Percentiles rank a stretch among this genome's conserved stretches.
These are phyloP conservation scores for Leuciscus idus DNA, from an alignment of 2,113 vertebrate genomes.

Conservation along the genomic window DNA sequence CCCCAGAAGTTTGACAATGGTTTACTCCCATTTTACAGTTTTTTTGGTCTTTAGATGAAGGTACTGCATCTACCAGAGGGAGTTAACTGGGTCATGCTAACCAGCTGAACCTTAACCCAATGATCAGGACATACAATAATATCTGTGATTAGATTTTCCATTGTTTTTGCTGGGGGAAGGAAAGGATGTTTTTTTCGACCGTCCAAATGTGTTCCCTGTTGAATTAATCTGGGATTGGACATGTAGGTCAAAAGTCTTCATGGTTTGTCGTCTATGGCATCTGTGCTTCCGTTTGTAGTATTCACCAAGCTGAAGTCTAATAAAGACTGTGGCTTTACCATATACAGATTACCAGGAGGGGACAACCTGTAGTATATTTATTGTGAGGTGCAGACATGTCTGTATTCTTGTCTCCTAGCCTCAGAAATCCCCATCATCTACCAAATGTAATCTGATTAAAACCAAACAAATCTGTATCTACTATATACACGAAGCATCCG, in stretches of 20 bases:
- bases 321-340: slow-evolving; percentile 5
- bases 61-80: too few species aligned
- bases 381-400: neutral
- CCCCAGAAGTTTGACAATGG: neutral
- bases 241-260: slow-evolving; percentile 24
- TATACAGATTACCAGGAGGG: neutral
- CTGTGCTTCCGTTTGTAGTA: neutral
- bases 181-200: neutral
- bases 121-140: slow-evolving; percentile 22
- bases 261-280: neutral
- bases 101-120: neutral
- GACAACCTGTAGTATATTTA: neutral
- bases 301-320: neutral
- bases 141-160: slow-evolving; percentile 30
- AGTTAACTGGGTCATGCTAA: neutral
- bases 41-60: too few species aligned
- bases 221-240: slow-evolving; percentile 22
- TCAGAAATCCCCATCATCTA: slow-evolving; percentile 35
- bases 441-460: slow-evolving; percentile 37
- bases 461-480: slow-evolving; percentile 35
- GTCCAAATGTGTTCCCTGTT: slow-evolving; percentile 28
- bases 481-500: neutral
- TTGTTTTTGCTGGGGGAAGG: neutral
- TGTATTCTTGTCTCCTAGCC: slow-evolving; percentile 33
- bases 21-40: neutral